A percentile compares a stretch with the other conserved stretches of the same genome.
Evolutionary conservation across 1,140 invertebrate genomes (phyloP).

Genomic region (Lutraria rhynchaena): DNA sequence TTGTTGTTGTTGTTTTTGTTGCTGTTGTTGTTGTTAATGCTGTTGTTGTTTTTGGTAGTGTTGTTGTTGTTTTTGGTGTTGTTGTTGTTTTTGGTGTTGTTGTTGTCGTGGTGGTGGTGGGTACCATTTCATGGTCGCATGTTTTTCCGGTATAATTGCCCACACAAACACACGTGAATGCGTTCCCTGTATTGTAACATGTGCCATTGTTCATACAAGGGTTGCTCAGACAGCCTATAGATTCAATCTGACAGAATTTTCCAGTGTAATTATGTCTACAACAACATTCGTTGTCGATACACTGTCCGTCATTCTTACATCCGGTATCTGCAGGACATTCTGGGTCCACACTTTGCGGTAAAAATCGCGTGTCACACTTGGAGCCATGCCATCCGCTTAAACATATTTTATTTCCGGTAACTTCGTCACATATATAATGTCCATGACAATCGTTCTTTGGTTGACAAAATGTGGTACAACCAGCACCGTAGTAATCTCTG

Average conservation of each 20-base stretch:
- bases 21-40: background rate
- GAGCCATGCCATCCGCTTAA: slow-evolving; percentile 20
- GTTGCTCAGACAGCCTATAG: slow-evolving; percentile 38
- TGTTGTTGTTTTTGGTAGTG: background rate
- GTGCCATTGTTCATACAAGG: slow-evolving; percentile 39
- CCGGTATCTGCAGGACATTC: background rate
- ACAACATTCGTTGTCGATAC: slow-evolving; percentile 15
- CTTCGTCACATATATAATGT: slow-evolving; percentile 17
- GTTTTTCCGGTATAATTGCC: slow-evolving; percentile 2
- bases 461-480: background rate
- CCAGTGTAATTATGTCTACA: slow-evolving; percentile 35
- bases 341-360: slow-evolving; percentile 20
- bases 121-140: background rate
- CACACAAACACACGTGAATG: slow-evolving; percentile 19
- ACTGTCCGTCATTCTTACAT: slow-evolving; percentile 47
- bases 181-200: slow-evolving; percentile 7
- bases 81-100: background rate
- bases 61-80: background rate
- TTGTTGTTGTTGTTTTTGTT: too few species aligned
- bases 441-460: slow-evolving; percentile 22
- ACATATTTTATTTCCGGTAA: slow-evolving; percentile 25
- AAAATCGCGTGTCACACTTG: slow-evolving; percentile 14
- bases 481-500: background rate
- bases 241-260: slow-evolving; percentile 31
- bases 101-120: background rate